Conservation (phyloP, 2,113 vertebrate genomes). For the Romanogobio albipinnatus region DNA sequence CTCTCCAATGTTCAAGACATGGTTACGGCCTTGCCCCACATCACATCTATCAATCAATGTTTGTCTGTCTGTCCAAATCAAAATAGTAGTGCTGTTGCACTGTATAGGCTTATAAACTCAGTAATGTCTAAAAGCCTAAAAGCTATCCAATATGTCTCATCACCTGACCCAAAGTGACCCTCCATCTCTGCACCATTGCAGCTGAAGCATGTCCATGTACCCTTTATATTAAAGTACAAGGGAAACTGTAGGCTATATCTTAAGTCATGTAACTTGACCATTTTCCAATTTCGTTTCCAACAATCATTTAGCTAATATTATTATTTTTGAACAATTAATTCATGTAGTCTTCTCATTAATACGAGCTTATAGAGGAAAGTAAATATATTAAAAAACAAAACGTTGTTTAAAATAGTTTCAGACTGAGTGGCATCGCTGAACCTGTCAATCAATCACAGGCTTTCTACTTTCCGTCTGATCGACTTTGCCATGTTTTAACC, state of each 20-base stretch:
- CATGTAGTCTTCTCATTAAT: background rate
- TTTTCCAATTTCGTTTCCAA: background rate
- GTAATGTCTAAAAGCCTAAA: background rate
- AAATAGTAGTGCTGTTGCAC: background rate
- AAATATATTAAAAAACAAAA: background rate
- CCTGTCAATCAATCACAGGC: background rate
- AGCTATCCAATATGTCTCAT: background rate
- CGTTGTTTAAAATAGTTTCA: background rate
- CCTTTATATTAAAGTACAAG: background rate
- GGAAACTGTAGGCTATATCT: background rate
- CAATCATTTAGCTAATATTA: too few species aligned
- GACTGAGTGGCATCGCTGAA: background rate
- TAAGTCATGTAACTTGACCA: background rate
- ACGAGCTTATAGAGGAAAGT: background rate
- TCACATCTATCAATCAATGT: background rate
- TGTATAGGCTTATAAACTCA: background rate
- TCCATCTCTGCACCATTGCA: background rate
- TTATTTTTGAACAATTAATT: background rate
- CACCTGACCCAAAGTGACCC: background rate
- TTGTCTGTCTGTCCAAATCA: background rate
- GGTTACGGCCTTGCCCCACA: background rate
- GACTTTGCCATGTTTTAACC: background rate
- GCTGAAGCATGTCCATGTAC: background rate
- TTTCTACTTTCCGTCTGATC: background rate
- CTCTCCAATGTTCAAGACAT: too few species aligned